Evolutionary conservation across 1,140 invertebrate species (phyloP), one percentile per base, ranked within the genome.

Genomic region (Maniola jurtina): DNA sequence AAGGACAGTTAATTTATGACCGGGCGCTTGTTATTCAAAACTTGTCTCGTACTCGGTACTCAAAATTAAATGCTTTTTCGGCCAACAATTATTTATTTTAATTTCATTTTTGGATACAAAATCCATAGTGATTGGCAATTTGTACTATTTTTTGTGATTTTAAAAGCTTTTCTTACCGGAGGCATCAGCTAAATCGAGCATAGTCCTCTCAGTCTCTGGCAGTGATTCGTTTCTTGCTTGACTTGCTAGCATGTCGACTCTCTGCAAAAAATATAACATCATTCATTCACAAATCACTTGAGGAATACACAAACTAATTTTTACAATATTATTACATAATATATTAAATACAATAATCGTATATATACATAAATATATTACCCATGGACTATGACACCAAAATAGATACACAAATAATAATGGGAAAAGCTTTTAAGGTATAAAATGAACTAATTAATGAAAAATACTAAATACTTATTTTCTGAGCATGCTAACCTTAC

Each of bases 141-240:
- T 42, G 40, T 42, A 42, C 40, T 10, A 42, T 42, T 42, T 42
- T 8, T 42, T 25, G 40, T 42, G 13, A 36, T 52, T 59, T 65
- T 61, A 48, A 50, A 61, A 10, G 50, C 35, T 62, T 6, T 50
- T 70, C 78, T 76, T 61, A 90, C 88, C 85, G 61, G 81, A 76
- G 58, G 81, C 63, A 66, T 89, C 85, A 57, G 80, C 79, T 66
- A 84, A 64, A 48, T 90, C 84, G 13, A 88, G 83, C 64, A 88
- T 77, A 69, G 61, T 83, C 64, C 82, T 80, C 25, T 88, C 88
- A 71, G 83, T 76, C 64, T 87, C 84, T 72, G 84, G 84, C 75
- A 88, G 76, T 73, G 81, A 62, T 71, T 88, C 86, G 71, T 75
- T 83, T 67, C 81, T 75, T 48, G 74, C 64, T 68, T 82, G 81